These are phyloP conservation scores for Pocillopora grandis DNA, from an alignment of 92 coral and sea anemone genomes.

Conservation along the genomic window DNA sequence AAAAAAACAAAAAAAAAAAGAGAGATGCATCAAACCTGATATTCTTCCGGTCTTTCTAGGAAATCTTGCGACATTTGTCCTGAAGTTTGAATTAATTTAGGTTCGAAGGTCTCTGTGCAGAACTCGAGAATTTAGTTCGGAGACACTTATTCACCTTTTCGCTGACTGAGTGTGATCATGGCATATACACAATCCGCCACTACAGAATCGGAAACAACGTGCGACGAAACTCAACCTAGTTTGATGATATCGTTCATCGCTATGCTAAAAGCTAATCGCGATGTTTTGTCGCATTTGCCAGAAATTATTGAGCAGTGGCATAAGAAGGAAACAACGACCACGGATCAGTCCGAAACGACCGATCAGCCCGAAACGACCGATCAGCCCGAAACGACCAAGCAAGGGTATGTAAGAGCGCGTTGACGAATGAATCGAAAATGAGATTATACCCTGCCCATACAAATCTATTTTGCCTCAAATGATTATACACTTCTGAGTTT, in stretches of 20 bases:
- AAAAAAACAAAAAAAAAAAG: neutral
- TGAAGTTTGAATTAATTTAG: neutral
- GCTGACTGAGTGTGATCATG: neutral
- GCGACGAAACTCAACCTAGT: neutral
- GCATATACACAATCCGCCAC: neutral
- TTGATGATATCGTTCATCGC: neutral
- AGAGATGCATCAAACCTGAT: neutral
- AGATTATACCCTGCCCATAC: no score
- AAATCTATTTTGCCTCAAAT: no score
- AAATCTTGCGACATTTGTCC: neutral
- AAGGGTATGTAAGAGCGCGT: neutral
- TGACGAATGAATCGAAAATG: no score
- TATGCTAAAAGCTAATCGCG: neutral
- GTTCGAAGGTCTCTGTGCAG: neutral
- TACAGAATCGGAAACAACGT: neutral
- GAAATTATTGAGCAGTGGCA: neutral
- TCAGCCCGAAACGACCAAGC: no score
- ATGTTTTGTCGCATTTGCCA: neutral
- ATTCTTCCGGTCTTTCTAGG: slow-evolving; percentile 1
- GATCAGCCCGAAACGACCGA: no score
- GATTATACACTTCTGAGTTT: no score
- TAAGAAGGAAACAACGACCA: neutral
- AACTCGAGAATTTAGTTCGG: neutral
- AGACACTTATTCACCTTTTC: neutral
- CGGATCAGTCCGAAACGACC: neutral